These are phyloP conservation scores for Tamias sibiricus DNA, from an alignment of 2,113 vertebrate species.

Conservation along the genomic window DNA sequence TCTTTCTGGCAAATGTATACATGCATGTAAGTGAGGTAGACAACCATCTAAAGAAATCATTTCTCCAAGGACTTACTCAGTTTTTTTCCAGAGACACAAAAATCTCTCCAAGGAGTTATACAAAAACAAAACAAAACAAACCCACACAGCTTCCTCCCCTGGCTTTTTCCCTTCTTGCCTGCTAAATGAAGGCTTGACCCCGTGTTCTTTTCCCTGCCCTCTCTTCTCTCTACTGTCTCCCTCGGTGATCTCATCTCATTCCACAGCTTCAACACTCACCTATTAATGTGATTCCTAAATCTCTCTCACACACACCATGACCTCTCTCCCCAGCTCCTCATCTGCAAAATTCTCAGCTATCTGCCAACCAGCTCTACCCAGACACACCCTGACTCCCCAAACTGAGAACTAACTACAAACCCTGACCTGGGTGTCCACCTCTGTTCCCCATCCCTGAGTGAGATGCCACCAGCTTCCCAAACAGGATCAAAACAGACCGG, in stretches of 20 bases:
- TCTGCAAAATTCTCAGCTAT: neutral
- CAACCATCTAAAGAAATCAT: neutral
- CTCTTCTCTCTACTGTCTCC: neutral
- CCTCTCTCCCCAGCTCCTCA: neutral
- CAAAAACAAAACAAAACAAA: neutral
- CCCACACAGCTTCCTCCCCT: neutral
- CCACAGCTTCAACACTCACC: neutral
- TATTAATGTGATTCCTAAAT: neutral
- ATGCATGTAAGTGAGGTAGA: neutral
- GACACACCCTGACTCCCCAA: neutral
- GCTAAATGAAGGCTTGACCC: neutral
- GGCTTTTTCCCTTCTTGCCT: neutral
- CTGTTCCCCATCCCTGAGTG: neutral
- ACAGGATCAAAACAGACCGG: neutral
- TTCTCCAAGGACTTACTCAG: neutral
- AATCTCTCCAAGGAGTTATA: neutral
- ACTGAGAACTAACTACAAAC: neutral
- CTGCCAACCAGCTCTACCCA: neutral
- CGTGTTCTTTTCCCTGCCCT: neutral
- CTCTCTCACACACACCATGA: neutral
- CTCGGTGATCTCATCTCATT: neutral
- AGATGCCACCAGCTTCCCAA: neutral
- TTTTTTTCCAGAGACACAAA: conserved; percentile 18
- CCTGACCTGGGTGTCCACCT: neutral
- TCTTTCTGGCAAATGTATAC: neutral